Base-by-base conservation (phyloP, 2,888 invertebrate genomes). In the Poecilobothrus nobilitatus region DNA sequence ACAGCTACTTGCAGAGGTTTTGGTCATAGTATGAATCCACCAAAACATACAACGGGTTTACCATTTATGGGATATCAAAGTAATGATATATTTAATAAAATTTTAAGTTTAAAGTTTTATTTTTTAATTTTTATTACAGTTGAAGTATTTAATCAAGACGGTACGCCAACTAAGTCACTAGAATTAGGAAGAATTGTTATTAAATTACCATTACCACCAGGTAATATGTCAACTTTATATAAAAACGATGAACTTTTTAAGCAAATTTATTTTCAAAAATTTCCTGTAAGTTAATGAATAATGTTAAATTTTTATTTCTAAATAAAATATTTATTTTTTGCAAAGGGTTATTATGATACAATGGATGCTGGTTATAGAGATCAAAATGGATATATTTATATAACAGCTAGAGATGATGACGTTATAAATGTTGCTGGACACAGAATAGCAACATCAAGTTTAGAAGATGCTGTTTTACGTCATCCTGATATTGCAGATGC, bases 351-450 rank as follows among this genome's bases (percentile, higher is more conserved):
- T 72, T 81, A 97, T 78, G 95, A 96, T 77, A 96, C 96, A 0
- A 95, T 95, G 91, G 97, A 97, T 78, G 94, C 94, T 0, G 97
- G 96, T 0, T 93, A 91, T 80, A 86, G 88, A 69, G 94, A 94
- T 76, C 87, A 89, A 68, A 87, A 89, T 73, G 94, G 94, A 0
- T 92, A 92, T 68, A 86, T 97, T 2, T 94, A 90, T 81, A 94
- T 97, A 18, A 92, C 94, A 67, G 92, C 95, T 0, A 85, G 97
- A 44, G 94, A 93, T 70, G 97, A 97, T 82, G 97, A 97, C 81
- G 91, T 82, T 21, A 96, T 97, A 75, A 97, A 97, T 79, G 96
- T 97, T 1, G 94, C 97, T 0, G 97, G 96, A 0, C 96, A 96
- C 79, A 84, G 96, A 67, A 84, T 97, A 63, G 94, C 95, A 0